These are phyloP conservation scores for Schizopygopsis malacanthus DNA, from an alignment of 2,797 vertebrate genomes.

Conservation along the genomic window DNA sequence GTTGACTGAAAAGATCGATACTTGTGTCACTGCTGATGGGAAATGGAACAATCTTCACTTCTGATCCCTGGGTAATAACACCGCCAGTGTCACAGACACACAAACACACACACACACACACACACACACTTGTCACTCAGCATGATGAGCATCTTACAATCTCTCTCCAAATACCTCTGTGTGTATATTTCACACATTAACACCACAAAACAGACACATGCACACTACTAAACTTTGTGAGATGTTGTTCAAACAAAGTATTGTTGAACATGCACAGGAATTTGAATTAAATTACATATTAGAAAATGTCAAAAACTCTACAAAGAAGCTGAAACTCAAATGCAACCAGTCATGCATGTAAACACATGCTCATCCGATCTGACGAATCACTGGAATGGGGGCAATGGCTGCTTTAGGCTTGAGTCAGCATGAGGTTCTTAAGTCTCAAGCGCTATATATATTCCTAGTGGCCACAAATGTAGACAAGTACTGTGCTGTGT, in stretches of 20 bases:
- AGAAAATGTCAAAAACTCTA: not conserved
- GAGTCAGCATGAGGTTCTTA: slow-evolving; percentile 18
- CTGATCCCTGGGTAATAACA: slow-evolving; percentile 59
- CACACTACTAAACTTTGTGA: not conserved
- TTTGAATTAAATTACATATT: not conserved
- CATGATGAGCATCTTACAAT: slow-evolving; percentile 43
- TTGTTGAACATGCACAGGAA: not conserved
- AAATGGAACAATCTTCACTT: slow-evolving; percentile 54
- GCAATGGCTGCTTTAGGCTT: slow-evolving; percentile 20
- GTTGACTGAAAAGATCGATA: slow-evolving; percentile 64
- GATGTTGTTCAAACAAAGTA: not conserved
- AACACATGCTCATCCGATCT: slow-evolving; percentile 28
- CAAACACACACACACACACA: slow-evolving; percentile 21
- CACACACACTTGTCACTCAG: slow-evolving; percentile 48
- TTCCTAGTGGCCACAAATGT: slow-evolving; percentile 9
- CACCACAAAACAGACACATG: not conserved
- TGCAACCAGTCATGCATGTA: slow-evolving; percentile 7
- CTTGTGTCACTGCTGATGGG: slow-evolving; percentile 46
- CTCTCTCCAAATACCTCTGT: slow-evolving; percentile 13
- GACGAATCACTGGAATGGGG: slow-evolving; percentile 37
- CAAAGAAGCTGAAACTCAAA: not conserved
- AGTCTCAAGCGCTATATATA: slow-evolving; percentile 22
- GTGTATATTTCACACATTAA: not conserved
- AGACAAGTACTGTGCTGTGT: slow-evolving; percentile 16
- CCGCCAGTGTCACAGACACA: slow-evolving; percentile 36